Evolutionary conservation across 2,888 invertebrate genomes (phyloP), one percentile per base, ranked within the genome.

Genomic region (Drosophila mulleri): DNA sequence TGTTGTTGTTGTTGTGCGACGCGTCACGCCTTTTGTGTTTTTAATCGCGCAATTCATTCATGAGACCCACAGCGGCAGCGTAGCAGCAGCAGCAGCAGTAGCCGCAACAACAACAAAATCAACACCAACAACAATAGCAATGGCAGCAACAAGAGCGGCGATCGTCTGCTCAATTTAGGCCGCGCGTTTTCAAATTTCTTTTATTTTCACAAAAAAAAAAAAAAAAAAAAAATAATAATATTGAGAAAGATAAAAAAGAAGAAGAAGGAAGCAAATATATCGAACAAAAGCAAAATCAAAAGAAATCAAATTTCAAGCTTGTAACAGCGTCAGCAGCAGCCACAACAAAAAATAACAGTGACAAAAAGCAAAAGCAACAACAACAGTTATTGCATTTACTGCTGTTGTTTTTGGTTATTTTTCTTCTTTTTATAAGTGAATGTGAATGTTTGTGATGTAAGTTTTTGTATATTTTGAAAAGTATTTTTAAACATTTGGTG

Each of bases 241-340:
- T 45, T 45, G 64, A 44, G 23, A 39, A 26, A 41, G 41, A 67
- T 53, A 50, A 66, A 67, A 66, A 57, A 29, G 67, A 67, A 26
- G 26, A 26, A 83, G 78, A 60, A 68, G 68, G 82, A 72, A 84
- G 72, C 65, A 29, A n/a, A 67, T 72, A 64, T 67, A 61, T 57
- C 69, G 73, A 71, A 59, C 73, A 71, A 67, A 82, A 75, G 68
- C 82, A 82, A 82, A 88, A 83, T 85, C 67, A 85, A 87, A 88
- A 81, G 81, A 88, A 83, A 88, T 84, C 88, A 82, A 83, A 87
- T 87, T 82, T 82, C 84, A 75, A 81, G 66, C 69, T 79, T 78
- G 83, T 79, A 60, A 72, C 59, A 71, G 52, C 37, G 72, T 63
- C 72, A 73, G 64, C 64, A 64, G 61, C 52, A 59, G 32, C 42